Evolutionary conservation across 2,888 invertebrate species (phyloP).

Genomic region (Amphipyra berbera): DNA sequence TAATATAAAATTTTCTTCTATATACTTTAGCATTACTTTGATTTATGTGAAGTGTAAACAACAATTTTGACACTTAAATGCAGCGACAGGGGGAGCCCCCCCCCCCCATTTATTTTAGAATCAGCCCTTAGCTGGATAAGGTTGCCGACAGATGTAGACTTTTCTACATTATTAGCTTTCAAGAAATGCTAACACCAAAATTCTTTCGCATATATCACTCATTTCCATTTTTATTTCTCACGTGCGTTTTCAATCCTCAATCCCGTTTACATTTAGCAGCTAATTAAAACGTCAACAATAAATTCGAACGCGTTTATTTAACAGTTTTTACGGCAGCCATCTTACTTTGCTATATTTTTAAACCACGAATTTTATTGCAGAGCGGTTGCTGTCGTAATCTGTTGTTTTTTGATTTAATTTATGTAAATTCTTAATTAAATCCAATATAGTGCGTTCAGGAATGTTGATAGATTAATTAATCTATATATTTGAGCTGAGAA

Average conservation of each 20-base stretch:
- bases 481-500: neutral
- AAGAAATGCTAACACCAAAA: too few relatives aligned
- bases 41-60: too few relatives aligned
- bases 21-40: too few relatives aligned
- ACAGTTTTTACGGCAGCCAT: slow-evolving; percentile 32
- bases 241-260: neutral
- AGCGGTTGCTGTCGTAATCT: neutral
- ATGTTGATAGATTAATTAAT: slow-evolving; percentile 4
- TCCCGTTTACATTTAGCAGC: slow-evolving; percentile 7
- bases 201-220: too few relatives aligned
- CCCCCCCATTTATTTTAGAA: too few relatives aligned
- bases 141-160: too few relatives aligned
- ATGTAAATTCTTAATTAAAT: slow-evolving; percentile 22
- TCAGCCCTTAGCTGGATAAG: too few relatives aligned
- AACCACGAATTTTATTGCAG: neutral
- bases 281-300: slow-evolving; percentile 43
- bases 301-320: slow-evolving; percentile 26
- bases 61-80: too few relatives aligned
- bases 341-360: slow-evolving; percentile 24
- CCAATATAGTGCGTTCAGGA: neutral
- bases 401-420: slow-evolving; percentile 20
- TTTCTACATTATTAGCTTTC: too few relatives aligned
- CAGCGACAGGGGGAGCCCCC: too few relatives aligned
- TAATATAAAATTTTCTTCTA: too few relatives aligned
- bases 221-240: slow-evolving; percentile 1